These are phyloP conservation scores for Myotis lucifugus DNA, from an alignment of 2,113 vertebrate genomes.

Conservation along the genomic window DNA sequence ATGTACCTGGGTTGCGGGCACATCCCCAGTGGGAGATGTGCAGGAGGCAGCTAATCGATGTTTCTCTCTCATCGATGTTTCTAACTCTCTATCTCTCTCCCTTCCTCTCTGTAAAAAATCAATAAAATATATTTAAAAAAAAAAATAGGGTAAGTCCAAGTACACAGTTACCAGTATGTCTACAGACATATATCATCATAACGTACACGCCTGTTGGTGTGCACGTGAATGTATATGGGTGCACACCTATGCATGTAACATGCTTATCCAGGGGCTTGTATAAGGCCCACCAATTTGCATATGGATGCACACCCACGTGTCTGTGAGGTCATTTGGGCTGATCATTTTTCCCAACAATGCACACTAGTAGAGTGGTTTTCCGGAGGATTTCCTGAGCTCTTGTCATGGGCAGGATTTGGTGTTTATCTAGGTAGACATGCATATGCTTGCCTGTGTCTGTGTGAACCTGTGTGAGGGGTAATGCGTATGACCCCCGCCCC, in stretches of 20 bases:
- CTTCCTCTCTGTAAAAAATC: too few relatives aligned
- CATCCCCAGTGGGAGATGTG: too few relatives aligned
- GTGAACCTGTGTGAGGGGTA: neutral
- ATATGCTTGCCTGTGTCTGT: neutral
- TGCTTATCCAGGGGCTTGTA: neutral
- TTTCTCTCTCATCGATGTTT: too few relatives aligned
- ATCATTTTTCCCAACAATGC: neutral
- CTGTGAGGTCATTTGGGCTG: neutral
- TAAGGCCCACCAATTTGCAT: neutral
- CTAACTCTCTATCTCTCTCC: too few relatives aligned
- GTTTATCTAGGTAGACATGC: neutral
- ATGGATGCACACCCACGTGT: neutral
- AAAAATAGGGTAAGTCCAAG: neutral
- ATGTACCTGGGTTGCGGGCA: too few relatives aligned
- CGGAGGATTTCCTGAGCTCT: neutral
- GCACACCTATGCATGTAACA: neutral
- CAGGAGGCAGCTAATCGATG: too few relatives aligned
- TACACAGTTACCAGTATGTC: neutral
- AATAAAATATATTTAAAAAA: too few relatives aligned
- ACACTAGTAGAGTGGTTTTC: too few relatives aligned
- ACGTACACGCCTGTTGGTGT: neutral
- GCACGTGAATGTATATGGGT: fast-evolving
- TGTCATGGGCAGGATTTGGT: neutral
- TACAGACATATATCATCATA: neutral
- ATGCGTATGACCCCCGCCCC: neutral